Conservation (phyloP, 2,113 vertebrate species). For the Baryphthengus martii region DNA sequence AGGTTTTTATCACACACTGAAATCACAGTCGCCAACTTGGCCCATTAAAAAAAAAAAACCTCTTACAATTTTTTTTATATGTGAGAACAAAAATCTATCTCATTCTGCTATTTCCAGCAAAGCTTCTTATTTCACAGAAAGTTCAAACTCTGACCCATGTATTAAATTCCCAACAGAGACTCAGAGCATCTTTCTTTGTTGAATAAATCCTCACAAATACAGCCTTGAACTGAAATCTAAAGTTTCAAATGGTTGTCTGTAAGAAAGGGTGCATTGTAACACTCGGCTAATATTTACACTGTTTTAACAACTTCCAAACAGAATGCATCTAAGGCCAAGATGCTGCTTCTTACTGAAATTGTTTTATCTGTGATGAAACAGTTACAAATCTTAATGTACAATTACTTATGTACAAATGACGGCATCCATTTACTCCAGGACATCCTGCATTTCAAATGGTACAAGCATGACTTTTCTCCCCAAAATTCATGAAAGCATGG, state of each 20-base stretch:
- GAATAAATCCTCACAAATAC: constrained; percentile 51
- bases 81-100: constrained; percentile 40
- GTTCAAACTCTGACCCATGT: constrained; percentile 50
- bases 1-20: constrained; percentile 14
- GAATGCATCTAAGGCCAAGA: neutral
- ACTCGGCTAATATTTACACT: constrained; percentile 2
- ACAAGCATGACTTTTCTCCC: neutral
- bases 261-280: constrained; percentile 30
- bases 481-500: neutral
- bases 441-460: neutral
- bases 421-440: neutral
- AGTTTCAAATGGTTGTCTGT: constrained; percentile 15
- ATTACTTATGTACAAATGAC: neutral
- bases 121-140: constrained; percentile 50
- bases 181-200: constrained; percentile 51
- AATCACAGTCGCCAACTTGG: neutral
- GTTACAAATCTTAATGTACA: neutral
- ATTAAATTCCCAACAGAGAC: constrained; percentile 25
- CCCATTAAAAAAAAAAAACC: neutral
- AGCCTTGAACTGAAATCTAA: constrained; percentile 17
- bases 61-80: neutral
- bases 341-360: neutral
- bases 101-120: constrained; percentile 35
- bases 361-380: neutral
- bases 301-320: neutral